Evolutionary conservation across 1,140 invertebrate genomes (phyloP), one percentile per base, ranked within the genome.

Genomic region (Caenorhabditis inopinata): DNA sequence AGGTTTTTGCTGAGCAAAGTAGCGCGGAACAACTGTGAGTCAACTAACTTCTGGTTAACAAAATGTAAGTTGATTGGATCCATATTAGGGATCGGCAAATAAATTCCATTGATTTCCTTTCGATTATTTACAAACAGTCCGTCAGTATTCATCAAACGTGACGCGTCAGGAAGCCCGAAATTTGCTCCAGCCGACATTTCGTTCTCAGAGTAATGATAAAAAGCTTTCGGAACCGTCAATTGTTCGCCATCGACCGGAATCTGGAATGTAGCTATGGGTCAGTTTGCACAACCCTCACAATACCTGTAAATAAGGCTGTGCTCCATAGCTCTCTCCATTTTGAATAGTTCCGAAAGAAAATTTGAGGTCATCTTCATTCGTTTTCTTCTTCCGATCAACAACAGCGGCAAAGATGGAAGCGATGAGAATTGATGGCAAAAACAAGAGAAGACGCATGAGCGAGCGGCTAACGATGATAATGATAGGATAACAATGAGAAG

Each of bases 41-140:
- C n/a, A 38, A 48, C 45, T 14, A 27, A 75, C 74, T 51, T 79
- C 21, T 79, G 78, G 42, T 35, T 74, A 14, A 79, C 58, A 48
- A 79, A 74, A 32, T 79, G 78, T 23, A 79, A 11, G 51, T 79
- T 79, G 29, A 79, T 79, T 11, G 78, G 78, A 12, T 79, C 78
- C 62, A 79, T 79, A 51, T 79, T 73, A 16, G 78, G 78, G 14
- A 79, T 21, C 7, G 78, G 78, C 9, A 79, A 51, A 51, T 79
- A 79, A n/a, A 79, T 53, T 79, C 78, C 78, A 23, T 79, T 74
- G 32, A 79, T 74, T 32, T 79, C 78, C 51, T 58, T 73, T 38
- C 78, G 25, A 47, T 79, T 79, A 29, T 79, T 79, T 32, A 68
- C 58, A 35, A 79, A 29, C n/a, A 74, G 6, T 9, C 32, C 51